These are phyloP conservation scores for Tyrophagus putrescentiae DNA, from an alignment of 1,140 invertebrate species.

Conservation along the genomic window DNA sequence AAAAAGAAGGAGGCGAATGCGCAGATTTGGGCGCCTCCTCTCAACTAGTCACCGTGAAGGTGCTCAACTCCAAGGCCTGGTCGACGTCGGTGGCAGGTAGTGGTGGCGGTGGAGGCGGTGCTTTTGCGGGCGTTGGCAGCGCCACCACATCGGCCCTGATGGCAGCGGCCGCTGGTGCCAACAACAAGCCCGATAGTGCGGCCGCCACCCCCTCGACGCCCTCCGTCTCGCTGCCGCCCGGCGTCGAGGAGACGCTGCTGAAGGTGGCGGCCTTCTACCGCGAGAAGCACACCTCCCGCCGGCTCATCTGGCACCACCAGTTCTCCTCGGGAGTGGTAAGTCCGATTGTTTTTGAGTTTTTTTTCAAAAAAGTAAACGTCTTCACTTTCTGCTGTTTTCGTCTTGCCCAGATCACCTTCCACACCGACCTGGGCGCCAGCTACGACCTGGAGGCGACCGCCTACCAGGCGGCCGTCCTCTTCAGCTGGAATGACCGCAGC, in stretches of 20 bases:
- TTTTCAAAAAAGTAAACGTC: background rate
- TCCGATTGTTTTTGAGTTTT: conserved; percentile 20
- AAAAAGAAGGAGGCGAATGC: conserved; percentile 21
- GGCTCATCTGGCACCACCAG: conserved; percentile 98
- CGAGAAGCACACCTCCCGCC: conserved; percentile 84
- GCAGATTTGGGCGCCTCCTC: conserved; percentile 29
- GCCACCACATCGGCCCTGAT: no score
- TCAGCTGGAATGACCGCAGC: conserved; percentile 93
- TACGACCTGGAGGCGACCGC: conserved; percentile 98
- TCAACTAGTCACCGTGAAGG: conserved; percentile 50
- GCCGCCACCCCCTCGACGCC: conserved; percentile 87
- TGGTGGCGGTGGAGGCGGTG: no score
- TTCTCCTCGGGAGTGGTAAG: conserved; percentile 91
- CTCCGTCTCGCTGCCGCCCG: conserved; percentile 83
- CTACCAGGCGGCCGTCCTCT: conserved; percentile 99
- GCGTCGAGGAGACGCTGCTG: conserved; percentile 95
- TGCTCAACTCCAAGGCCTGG: conserved; percentile 97
- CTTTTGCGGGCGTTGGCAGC: no score
- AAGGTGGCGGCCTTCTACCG: conserved; percentile 59
- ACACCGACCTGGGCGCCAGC: conserved; percentile 73
- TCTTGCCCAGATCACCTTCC: conserved; percentile 65
- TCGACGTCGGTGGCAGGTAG: no score
- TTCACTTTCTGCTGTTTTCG: conserved; percentile 21
- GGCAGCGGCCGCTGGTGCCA: no score
- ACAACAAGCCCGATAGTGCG: no score